phyloP scores from a whole-genome alignment of 2,888 invertebrate species.

The Chymomyza amoena region DNA sequence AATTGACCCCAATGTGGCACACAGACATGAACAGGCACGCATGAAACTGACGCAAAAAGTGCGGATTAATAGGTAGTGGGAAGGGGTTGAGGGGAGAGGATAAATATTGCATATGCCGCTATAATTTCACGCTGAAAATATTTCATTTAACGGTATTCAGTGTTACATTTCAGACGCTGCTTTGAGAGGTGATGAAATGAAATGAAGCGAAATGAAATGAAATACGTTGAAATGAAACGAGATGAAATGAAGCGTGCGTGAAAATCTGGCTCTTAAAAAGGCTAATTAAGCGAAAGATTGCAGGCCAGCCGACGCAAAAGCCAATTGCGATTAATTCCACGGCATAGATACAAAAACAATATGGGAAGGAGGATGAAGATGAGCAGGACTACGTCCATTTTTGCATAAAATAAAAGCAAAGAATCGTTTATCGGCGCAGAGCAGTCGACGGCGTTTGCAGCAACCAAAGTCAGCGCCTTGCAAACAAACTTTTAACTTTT shows the following conservation, averaged over 20 bases:
- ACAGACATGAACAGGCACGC: neutral
- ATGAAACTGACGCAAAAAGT: neutral
- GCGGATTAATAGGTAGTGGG: neutral
- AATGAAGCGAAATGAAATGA: slow-evolving; percentile 36
- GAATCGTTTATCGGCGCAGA: slow-evolving; percentile 28
- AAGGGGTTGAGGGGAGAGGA: neutral
- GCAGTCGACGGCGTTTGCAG: neutral
- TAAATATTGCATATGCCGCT: neutral
- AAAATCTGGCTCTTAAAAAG: slow-evolving; percentile 41
- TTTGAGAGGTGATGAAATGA: neutral
- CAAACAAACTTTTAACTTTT: neutral
- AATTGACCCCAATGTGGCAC: slow-evolving; percentile 38
- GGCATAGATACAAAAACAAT: slow-evolving; percentile 4
- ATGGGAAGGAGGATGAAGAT: neutral
- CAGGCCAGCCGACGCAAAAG: slow-evolving; percentile 14
- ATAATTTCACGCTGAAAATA: slow-evolving; percentile 12
- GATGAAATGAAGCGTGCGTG: slow-evolving; percentile 41
- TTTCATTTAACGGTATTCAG: slow-evolving; percentile 28
- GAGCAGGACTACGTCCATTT: slow-evolving; percentile 4
- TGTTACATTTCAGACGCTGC: slow-evolving; percentile 12
- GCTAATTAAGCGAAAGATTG: slow-evolving; percentile 52
- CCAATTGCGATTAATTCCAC: slow-evolving; percentile 39
- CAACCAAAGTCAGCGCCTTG: neutral
- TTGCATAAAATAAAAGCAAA: slow-evolving; percentile 24
- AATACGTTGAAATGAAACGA: slow-evolving; percentile 5